Percentiles rank a stretch among this genome's conserved stretches.
These are phyloP conservation scores for Sebastes schlegelii DNA, from an alignment of 2,113 vertebrate genomes.

Conservation along the genomic window DNA sequence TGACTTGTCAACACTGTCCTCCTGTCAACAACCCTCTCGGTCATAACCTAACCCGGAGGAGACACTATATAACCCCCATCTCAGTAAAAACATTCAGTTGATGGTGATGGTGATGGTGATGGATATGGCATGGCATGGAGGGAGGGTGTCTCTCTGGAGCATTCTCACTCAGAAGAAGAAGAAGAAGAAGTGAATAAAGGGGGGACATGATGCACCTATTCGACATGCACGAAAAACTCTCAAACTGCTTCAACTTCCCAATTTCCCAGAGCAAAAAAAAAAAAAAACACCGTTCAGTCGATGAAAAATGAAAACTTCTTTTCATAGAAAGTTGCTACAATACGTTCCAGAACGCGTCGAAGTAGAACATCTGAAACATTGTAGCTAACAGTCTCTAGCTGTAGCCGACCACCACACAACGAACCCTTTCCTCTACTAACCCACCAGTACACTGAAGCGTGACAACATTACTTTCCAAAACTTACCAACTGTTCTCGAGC, in stretches of 20 bases:
- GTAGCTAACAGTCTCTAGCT: not conserved
- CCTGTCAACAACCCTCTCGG: conserved; percentile 58
- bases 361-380: not conserved
- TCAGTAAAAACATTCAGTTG: conserved; percentile 29
- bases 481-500: conserved; percentile 87
- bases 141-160: not conserved
- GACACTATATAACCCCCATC: conserved; percentile 3
- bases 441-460: conserved; percentile 32
- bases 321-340: not conserved
- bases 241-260: not conserved
- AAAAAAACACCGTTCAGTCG: not conserved
- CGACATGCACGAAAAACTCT: conserved; percentile 11
- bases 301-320: conserved; percentile 5
- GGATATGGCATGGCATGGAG: conserved; percentile 22
- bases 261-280: not conserved
- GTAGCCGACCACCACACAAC: not conserved
- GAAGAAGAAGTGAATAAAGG: not conserved
- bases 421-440: not conserved
- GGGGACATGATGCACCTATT: not conserved
- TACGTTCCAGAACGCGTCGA: conserved; percentile 16
- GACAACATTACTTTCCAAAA: conserved; percentile 60
- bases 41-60: conserved; percentile 45
- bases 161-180: conserved; percentile 1
- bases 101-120: conserved; percentile 25
- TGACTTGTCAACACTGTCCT: conserved; percentile 57